phyloP scores from a whole-genome alignment of 2,113 vertebrate species.

The Trinectes maculatus region DNA sequence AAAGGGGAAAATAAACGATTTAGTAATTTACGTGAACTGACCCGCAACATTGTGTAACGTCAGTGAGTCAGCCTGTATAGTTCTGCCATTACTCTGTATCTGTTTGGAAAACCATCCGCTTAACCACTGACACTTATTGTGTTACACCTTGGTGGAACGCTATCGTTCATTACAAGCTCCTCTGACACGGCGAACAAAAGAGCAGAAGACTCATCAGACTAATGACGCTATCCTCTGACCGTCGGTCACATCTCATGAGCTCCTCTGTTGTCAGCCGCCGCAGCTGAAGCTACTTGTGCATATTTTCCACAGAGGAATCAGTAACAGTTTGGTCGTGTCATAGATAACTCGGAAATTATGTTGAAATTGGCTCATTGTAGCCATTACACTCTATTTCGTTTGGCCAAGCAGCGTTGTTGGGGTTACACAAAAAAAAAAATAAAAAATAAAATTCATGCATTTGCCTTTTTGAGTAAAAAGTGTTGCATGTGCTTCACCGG shows the following conservation, averaged over 20 bases:
- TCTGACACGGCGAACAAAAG: slow-evolving; percentile 69
- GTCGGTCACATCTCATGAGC: slow-evolving; percentile 35
- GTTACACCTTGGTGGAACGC: slow-evolving; percentile 53
- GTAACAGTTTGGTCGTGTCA: not conserved
- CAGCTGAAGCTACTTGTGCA: not conserved
- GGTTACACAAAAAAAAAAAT: too few species aligned
- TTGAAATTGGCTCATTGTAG: not conserved
- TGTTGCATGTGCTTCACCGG: too few species aligned
- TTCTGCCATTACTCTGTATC: slow-evolving; percentile 48
- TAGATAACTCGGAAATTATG: too few species aligned
- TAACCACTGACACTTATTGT: slow-evolving; percentile 50
- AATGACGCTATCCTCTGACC: slow-evolving; percentile 52
- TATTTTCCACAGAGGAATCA: not conserved
- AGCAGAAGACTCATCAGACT: slow-evolving; percentile 50
- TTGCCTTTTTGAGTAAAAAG: not conserved
- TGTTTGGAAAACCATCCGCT: slow-evolving; percentile 37
- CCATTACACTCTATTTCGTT: not conserved
- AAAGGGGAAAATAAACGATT: not conserved
- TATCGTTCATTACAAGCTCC: slow-evolving; percentile 73
- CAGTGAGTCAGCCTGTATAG: slow-evolving; percentile 4
- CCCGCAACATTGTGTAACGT: not conserved
- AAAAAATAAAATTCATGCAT: slow-evolving; percentile 1
- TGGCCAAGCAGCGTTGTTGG: not conserved
- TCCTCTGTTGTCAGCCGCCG: slow-evolving; percentile 31
- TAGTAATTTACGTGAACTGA: not conserved